A percentile compares a stretch with the other conserved stretches of the same genome.
phyloP scores from a whole-genome alignment of 2,888 invertebrate genomes.

The Atethmia centrago region DNA sequence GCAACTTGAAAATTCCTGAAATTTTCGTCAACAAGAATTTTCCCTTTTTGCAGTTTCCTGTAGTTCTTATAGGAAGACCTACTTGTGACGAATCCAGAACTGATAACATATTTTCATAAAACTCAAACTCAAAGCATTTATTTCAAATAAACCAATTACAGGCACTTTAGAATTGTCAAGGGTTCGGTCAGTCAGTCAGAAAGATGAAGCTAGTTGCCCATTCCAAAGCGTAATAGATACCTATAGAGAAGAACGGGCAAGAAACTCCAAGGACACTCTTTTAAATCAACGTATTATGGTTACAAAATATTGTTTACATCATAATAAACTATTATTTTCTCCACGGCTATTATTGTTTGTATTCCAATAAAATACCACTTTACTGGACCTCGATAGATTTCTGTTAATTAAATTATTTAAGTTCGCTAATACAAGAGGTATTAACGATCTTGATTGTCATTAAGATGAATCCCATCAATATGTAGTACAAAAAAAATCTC shows the following conservation, averaged over 20 bases:
- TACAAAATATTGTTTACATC: no score
- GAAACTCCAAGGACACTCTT: no score
- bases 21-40: neutral
- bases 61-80: neutral
- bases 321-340: neutral
- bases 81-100: neutral
- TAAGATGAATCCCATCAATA: neutral
- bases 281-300: no score
- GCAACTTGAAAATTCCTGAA: slow-evolving; percentile 16
- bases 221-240: no score
- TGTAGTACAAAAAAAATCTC: neutral
- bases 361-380: neutral
- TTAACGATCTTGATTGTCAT: neutral
- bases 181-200: no score
- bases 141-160: no score
- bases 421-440: no score
- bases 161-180: no score
- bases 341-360: neutral
- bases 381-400: neutral
- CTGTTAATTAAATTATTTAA: neutral
- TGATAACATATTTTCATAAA: neutral
- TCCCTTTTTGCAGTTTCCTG: neutral
- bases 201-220: no score
- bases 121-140: no score
- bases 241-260: no score